These are phyloP conservation scores for Melanerpes aurifrons DNA, from an alignment of 2,113 vertebrate species.

Conservation along the genomic window DNA sequence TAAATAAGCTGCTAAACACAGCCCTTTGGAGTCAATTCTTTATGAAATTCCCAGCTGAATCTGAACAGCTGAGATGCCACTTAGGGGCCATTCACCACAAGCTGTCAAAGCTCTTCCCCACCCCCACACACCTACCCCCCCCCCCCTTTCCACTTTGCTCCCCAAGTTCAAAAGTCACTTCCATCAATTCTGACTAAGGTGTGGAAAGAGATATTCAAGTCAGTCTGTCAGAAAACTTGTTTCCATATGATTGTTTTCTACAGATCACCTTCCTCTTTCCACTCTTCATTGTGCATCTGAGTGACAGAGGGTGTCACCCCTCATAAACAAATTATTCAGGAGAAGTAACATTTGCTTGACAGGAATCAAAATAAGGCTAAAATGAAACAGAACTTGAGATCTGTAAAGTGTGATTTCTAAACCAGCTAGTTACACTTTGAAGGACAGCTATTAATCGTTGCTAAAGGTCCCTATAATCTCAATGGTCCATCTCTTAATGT, in stretches of 20 bases:
- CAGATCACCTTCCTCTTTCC: neutral
- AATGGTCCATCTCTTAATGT: neutral
- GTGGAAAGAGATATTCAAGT: neutral
- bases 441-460: neutral
- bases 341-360: neutral
- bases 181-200: neutral
- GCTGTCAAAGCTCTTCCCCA: neutral
- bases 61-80: neutral
- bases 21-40: neutral
- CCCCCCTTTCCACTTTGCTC: too few species aligned
- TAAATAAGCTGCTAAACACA: neutral
- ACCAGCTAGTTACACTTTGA: neutral
- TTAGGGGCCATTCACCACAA: neutral
- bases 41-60: neutral
- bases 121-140: neutral
- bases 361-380: neutral
- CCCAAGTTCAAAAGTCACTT: neutral
- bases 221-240: neutral
- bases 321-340: neutral
- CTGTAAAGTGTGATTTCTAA: neutral
- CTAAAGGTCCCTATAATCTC: neutral
- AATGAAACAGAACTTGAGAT: neutral
- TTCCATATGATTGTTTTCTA: neutral
- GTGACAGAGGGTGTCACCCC: neutral
- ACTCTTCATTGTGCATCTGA: neutral